Evolutionary conservation across 2,113 vertebrate genomes (phyloP).

Genomic region (Charina bottae): DNA sequence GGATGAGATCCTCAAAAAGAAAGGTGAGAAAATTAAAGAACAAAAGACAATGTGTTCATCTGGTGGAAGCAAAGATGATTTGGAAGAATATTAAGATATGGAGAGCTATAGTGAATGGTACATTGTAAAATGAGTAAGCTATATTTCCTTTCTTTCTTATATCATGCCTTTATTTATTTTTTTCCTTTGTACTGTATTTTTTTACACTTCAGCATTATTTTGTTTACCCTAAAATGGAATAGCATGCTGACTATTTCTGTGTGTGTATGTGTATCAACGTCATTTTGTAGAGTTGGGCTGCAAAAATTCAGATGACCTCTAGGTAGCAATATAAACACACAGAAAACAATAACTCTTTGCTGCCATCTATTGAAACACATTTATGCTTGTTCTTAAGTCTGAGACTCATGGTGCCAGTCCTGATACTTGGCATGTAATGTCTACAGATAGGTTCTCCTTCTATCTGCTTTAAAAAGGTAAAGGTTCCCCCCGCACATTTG

Average conservation of each 20-base stretch:
- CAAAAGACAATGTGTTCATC: no score
- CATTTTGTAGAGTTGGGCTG: not conserved
- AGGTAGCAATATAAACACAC: not conserved
- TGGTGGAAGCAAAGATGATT: no score
- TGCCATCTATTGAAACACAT: not conserved
- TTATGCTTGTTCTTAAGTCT: not conserved
- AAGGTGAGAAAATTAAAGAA: not conserved
- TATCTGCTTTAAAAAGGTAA: not conserved
- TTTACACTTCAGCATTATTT: not conserved
- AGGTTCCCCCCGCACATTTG: no score
- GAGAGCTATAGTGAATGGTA: no score
- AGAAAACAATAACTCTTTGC: not conserved
- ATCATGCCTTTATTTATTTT: no score
- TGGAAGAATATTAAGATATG: no score
- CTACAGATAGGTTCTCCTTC: not conserved
- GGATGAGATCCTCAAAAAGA: not conserved
- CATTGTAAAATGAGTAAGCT: no score
- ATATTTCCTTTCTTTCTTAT: no score
- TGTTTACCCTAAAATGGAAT: not conserved
- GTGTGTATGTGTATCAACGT: not conserved
- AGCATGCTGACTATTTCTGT: not conserved
- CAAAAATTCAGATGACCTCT: not conserved
- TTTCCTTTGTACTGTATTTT: no score
- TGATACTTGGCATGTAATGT: not conserved
- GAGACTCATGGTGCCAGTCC: not conserved